Conservation (phyloP, 2,113 vertebrate genomes). For the Emydura subglobosa region DNA sequence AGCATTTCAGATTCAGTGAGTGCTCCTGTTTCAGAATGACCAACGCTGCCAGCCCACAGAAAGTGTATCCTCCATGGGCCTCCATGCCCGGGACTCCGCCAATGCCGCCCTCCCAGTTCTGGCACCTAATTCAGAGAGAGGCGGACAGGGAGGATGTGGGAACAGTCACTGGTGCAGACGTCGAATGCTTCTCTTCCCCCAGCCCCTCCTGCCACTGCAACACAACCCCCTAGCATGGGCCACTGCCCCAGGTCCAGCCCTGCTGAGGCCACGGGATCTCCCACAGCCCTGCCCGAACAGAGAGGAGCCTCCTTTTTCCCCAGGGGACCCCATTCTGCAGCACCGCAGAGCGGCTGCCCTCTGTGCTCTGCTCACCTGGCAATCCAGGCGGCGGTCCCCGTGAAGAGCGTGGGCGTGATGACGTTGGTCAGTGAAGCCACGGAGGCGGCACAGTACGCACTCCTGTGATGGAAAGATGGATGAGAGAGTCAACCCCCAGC, state of each 20-base stretch:
- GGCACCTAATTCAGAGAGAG: slow-evolving; percentile 82
- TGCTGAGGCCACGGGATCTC: background rate
- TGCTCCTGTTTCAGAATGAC: slow-evolving; percentile 93
- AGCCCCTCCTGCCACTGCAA: accelerated
- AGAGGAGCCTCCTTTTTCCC: background rate
- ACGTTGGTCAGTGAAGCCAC: slow-evolving; percentile 96
- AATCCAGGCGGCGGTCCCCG: slow-evolving; percentile 93
- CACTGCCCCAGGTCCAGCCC: background rate
- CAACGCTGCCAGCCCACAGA: slow-evolving; percentile 92
- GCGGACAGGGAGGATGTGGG: accelerated
- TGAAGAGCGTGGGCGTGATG: slow-evolving; percentile 86
- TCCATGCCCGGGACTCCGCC: slow-evolving; percentile 95
- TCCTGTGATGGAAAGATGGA: slow-evolving; percentile 75
- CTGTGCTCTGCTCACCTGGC: slow-evolving; percentile 82
- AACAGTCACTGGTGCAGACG: background rate
- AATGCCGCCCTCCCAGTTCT: slow-evolving; percentile 98
- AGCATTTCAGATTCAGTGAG: slow-evolving; percentile 90
- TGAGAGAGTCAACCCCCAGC: background rate
- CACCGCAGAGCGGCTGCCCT: background rate
- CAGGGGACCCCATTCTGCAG: too few species aligned
- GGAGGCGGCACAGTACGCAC: slow-evolving; percentile 92
- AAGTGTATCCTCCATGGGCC: slow-evolving; percentile 95
- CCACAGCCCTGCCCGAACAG: background rate
- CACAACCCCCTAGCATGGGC: background rate
- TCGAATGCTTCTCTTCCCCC: background rate